Conservation (phyloP, 1,140 invertebrate species). For the Telenomus remus region DNA sequence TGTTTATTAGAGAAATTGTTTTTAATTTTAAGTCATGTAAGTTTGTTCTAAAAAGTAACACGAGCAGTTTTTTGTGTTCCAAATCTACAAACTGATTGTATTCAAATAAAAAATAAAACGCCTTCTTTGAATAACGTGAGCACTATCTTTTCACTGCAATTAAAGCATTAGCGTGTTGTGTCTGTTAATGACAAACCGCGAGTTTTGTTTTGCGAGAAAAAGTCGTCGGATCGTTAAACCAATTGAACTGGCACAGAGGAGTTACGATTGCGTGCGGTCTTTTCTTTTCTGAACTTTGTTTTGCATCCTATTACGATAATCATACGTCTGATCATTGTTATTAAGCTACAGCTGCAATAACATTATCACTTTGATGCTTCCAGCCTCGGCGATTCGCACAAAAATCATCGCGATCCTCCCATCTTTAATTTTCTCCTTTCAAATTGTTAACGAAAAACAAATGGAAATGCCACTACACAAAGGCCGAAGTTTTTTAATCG, state of each 20-base stretch:
- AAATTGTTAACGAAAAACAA: too few relatives aligned
- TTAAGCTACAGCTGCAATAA: constrained; percentile 33
- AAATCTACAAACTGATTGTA: too few relatives aligned
- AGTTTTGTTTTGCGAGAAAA: constrained; percentile 29
- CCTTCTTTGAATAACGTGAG: too few relatives aligned
- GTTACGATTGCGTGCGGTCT: constrained; percentile 29
- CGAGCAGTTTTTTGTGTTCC: too few relatives aligned
- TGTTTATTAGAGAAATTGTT: too few relatives aligned
- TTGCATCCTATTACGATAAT: constrained; percentile 47
- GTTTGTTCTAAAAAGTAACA: too few relatives aligned
- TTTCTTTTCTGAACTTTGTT: constrained; percentile 38
- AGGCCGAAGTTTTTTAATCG: too few relatives aligned
- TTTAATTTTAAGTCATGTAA: too few relatives aligned
- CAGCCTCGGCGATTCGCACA: constrained; percentile 9
- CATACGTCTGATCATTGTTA: constrained; percentile 30
- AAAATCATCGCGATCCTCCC: too few relatives aligned
- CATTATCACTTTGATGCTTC: constrained; percentile 28
- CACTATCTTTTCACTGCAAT: constrained; percentile 9
- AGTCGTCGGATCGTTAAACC: constrained; percentile 30
- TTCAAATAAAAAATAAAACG: too few relatives aligned
- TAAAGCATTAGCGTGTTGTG: constrained; percentile 25
- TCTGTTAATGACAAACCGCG: constrained; percentile 17
- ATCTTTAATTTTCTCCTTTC: too few relatives aligned
- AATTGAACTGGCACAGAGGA: constrained; percentile 28
- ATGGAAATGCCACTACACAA: too few relatives aligned